These are phyloP conservation scores for Pedionomus torquatus DNA, from an alignment of 2,113 vertebrate genomes.

Conservation along the genomic window DNA sequence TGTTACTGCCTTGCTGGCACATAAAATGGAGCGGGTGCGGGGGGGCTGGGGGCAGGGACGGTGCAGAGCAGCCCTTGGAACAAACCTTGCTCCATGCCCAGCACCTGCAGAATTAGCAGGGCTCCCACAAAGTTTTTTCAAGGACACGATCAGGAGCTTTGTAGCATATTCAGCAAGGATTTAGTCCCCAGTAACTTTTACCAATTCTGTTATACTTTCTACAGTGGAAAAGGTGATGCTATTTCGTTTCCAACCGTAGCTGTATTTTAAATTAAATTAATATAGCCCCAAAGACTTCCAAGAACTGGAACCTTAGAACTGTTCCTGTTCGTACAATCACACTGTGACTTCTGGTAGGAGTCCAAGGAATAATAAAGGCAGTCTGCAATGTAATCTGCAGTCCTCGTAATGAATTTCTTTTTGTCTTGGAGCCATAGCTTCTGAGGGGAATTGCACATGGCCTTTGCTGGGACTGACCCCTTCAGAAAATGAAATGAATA, in stretches of 20 bases:
- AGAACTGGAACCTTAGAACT: background rate
- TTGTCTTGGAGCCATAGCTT: background rate
- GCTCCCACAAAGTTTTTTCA: background rate
- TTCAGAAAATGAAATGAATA: background rate
- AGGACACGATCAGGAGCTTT: background rate
- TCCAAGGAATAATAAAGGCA: slow-evolving; percentile 23
- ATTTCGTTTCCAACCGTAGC: background rate
- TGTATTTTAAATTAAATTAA: background rate
- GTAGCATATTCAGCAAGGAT: background rate
- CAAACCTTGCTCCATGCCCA: background rate
- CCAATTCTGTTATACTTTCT: background rate
- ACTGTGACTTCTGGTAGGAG: background rate
- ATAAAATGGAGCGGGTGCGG: fast-evolving
- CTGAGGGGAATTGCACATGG: background rate
- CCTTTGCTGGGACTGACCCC: background rate
- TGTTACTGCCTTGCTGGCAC: background rate
- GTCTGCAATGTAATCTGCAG: background rate
- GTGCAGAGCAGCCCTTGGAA: background rate
- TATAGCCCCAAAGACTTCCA: background rate
- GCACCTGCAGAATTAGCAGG: background rate
- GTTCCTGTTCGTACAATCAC: background rate
- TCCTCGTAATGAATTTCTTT: background rate
- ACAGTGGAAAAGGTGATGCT: background rate
- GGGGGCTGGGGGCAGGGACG: background rate
- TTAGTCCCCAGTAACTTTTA: background rate